Base-by-base conservation (phyloP, 2,888 invertebrate species). In the Oxycera nigricornis region DNA sequence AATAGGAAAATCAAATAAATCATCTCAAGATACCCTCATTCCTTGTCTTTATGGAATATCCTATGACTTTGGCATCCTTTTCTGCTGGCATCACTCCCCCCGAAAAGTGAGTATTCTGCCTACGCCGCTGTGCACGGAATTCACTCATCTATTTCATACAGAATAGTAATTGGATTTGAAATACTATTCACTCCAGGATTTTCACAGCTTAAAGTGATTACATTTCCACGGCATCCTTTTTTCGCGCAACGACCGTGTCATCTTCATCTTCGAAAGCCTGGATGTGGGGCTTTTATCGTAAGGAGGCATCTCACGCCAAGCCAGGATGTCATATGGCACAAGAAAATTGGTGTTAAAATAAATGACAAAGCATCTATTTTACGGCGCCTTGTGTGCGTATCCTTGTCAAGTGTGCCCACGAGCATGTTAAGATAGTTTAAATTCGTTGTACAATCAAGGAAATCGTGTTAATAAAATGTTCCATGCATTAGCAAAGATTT, bases 151-250 rank as follows among this genome's bases (percentile, higher is more conserved):
- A 46, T 46, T 17, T 14, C n/a, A 14, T 11, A 46, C 46, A 46
- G n/a, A 14, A 46, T 46, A 17, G 17, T 46, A 46, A 46, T 46
- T 46, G 46, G 46, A 46, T 46, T 46, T 46, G n/a, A 46, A 46
- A 46, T 46, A 17, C 46, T 17, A 46, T 46, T 46, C 46, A 46
- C 17, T 14, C 46, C 6, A 46, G 46, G 46, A 46, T 46, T 46
- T 46, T 46, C 46, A 46, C 46, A 46, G 46, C 46, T 46, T 46
- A 46, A 46, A 46, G 17, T 46, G 46, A 46, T 46, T 46, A 46
- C 46, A 46, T 46, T 46, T 46, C 17, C 46, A 46, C 46, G 46
- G 14, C 17, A 46, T 46, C 46, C 46, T 46, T 46, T 46, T 46
- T 46, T n/a, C 14, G 14, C 14, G 46, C 14, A 17, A 14, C 11